These are phyloP conservation scores for Tetranychus urticae DNA, from an alignment of 1,140 invertebrate genomes.

Conservation along the genomic window DNA sequence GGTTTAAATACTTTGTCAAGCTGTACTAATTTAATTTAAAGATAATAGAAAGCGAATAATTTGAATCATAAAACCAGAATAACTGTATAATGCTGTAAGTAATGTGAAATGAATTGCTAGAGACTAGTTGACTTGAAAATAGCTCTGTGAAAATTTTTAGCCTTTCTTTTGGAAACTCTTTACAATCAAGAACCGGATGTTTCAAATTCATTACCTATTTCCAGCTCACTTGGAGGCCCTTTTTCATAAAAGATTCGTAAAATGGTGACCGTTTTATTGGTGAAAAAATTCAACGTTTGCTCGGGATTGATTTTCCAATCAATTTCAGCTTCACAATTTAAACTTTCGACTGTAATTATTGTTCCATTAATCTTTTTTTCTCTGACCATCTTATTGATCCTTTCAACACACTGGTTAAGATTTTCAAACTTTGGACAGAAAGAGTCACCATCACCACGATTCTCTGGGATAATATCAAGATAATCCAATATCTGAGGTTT, in stretches of 20 bases:
- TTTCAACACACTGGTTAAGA: conserved; percentile 6
- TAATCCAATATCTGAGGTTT: background rate
- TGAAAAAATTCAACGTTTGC: conserved; percentile 1
- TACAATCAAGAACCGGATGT: too few species aligned
- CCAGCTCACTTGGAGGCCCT: conserved; percentile 2
- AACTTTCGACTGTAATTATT: conserved; percentile 7
- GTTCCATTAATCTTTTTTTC: background rate
- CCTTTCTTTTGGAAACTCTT: too few species aligned
- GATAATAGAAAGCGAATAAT: too few species aligned
- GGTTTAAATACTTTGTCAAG: too few species aligned
- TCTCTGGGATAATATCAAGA: conserved; percentile 1
- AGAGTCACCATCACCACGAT: conserved; percentile 2
- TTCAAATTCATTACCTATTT: conserved; percentile 9
- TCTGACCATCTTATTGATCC: background rate
- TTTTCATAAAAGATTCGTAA: conserved; percentile 14
- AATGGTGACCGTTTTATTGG: conserved; percentile 10
- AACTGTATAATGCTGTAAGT: too few species aligned
- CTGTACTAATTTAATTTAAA: too few species aligned
- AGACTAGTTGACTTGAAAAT: too few species aligned
- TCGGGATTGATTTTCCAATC: conserved; percentile 9
- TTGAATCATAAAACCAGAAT: too few species aligned
- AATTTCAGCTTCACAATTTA: conserved; percentile 3
- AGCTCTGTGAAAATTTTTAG: too few species aligned
- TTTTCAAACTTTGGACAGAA: background rate
- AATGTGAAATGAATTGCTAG: too few species aligned